Percentiles rank a stretch among this genome's conserved stretches.
Conservation (phyloP, 2,797 vertebrate genomes). For the Lophotriccus pileatus region DNA sequence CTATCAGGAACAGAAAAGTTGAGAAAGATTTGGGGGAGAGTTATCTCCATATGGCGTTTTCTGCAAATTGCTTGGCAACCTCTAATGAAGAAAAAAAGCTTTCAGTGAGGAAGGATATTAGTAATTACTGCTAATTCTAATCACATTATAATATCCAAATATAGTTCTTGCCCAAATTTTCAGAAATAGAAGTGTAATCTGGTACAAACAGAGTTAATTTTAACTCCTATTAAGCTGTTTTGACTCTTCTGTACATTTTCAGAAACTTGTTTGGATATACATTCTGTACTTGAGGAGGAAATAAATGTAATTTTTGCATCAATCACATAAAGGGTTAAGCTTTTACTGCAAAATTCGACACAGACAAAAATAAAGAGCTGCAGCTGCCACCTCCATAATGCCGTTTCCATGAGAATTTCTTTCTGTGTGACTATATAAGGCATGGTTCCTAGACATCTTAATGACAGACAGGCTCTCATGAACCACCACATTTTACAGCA, state of each 20-base stretch:
- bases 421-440: conserved; percentile 52
- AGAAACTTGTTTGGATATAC: neutral
- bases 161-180: neutral
- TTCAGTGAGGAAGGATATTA: neutral
- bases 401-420: conserved; percentile 63
- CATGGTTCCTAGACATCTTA: conserved; percentile 21
- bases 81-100: neutral
- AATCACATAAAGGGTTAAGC: conserved; percentile 12
- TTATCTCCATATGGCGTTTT: neutral
- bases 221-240: neutral
- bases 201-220: neutral
- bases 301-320: neutral
- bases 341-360: conserved; percentile 36
- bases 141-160: neutral
- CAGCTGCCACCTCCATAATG: conserved; percentile 54
- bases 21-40: neutral
- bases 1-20: neutral
- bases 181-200: neutral
- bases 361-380: conserved; percentile 42
- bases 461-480: conserved; percentile 34
- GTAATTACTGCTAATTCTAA: neutral
- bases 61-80: neutral
- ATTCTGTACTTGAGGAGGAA: neutral
- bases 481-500: conserved; percentile 2
- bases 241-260: neutral